Evolutionary conservation across 2,113 vertebrate genomes (phyloP).

Genomic region (Hemichromis elongatus): DNA sequence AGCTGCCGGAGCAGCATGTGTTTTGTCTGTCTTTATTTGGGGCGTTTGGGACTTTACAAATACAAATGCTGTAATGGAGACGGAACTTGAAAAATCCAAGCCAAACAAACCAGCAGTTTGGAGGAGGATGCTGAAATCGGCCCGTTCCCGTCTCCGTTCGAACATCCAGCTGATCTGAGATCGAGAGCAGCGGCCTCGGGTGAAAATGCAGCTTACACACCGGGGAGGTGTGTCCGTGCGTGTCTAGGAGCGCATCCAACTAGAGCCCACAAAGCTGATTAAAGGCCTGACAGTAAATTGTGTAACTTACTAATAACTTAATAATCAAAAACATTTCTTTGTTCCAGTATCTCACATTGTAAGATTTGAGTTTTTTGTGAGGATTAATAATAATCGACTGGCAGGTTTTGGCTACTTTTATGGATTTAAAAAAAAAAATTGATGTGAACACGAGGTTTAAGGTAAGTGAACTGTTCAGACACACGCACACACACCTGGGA

Average conservation of each 20-base stretch:
- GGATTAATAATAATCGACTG: not conserved
- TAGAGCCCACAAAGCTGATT: not conserved
- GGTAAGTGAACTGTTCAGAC: not conserved
- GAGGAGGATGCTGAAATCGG: not conserved
- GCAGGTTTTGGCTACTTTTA: not conserved
- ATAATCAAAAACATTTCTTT: not conserved
- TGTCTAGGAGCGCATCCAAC: not conserved
- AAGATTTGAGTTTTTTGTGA: not conserved
- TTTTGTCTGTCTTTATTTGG: not conserved
- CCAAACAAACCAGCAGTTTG: not conserved
- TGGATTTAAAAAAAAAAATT: not conserved
- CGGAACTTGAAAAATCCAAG: not conserved
- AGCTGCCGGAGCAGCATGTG: not conserved
- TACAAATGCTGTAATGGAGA: not conserved
- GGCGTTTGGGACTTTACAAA: not conserved
- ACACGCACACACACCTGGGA: not conserved
- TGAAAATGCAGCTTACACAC: not conserved
- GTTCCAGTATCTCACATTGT: not conserved
- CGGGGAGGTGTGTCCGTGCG: not conserved
- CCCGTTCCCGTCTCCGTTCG: not conserved
- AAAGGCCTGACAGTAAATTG: not conserved
- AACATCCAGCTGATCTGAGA: not conserved
- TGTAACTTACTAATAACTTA: not conserved
- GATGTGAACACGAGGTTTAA: accelerated
- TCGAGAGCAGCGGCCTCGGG: not conserved